These are phyloP conservation scores for Blastobasis lacticolella DNA, from an alignment of 2,888 invertebrate species.

Conservation along the genomic window DNA sequence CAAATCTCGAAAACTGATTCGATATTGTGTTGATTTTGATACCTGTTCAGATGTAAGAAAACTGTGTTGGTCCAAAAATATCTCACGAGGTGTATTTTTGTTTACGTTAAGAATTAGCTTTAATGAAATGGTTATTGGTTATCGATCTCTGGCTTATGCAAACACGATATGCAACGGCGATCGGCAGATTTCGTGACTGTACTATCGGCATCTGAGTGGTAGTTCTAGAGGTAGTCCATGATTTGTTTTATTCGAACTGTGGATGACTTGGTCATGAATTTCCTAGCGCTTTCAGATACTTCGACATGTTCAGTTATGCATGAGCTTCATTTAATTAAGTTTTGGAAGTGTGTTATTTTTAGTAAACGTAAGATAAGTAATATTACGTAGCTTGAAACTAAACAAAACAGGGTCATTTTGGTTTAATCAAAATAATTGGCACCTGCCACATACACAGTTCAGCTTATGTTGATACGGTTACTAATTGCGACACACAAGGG, in stretches of 20 bases:
- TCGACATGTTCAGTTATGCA: not conserved
- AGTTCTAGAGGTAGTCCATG: too few species aligned
- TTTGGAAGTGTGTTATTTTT: conserved; percentile 29
- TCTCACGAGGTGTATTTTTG: too few species aligned
- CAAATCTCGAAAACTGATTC: too few species aligned
- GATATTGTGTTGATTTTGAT: too few species aligned
- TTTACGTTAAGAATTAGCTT: too few species aligned
- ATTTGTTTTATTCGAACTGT: too few species aligned
- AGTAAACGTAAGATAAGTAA: conserved; percentile 32
- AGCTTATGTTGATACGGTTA: conserved; percentile 37
- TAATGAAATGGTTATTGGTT: conserved; percentile 11
- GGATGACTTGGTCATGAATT: too few species aligned
- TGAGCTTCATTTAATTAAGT: conserved; percentile 19
- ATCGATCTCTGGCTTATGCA: conserved; percentile 34
- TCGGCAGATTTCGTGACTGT: too few species aligned
- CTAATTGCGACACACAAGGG: conserved; percentile 23
- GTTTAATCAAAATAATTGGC: conserved; percentile 42
- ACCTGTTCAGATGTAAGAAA: too few species aligned
- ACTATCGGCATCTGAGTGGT: too few species aligned
- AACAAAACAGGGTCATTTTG: conserved; percentile 60
- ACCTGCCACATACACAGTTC: conserved; percentile 37
- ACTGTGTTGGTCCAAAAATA: too few species aligned
- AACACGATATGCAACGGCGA: conserved; percentile 15
- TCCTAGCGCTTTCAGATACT: too few species aligned
- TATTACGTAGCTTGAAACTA: conserved; percentile 27